Base-by-base conservation (phyloP, 2,888 invertebrate genomes). In the Amblyjoppa proteus region DNA sequence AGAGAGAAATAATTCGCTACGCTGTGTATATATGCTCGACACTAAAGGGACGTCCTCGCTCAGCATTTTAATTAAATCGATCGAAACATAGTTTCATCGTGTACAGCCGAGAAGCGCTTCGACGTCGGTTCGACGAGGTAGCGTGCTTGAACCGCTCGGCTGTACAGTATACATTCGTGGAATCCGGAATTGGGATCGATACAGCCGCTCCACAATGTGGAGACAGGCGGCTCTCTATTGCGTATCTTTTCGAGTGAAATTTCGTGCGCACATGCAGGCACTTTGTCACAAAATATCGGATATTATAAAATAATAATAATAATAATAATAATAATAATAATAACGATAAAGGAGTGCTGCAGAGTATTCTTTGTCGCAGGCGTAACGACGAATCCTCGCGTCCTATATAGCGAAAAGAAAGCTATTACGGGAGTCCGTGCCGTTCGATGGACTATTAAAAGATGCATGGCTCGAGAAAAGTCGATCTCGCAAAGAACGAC, bases 181-280 rank as follows among this genome's bases (percentile, higher is more conserved):
- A 88, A 90, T 89, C 88, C 84, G 87, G 89, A 88, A 90, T 91
- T 89, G 84, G 90, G 90, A 92, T 92, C 91, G 90, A 92, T 91
- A 91, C 85, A 89, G 89, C 90, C 84, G 82, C 76, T 86, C 87
- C 79, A 75, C 83, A 70, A 79, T 53, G 53, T 70, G 38, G 82
- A 73, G 56, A 77, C 61, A 45, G 74, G 45, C 45, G 61, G 58
- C 64, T 73, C 41, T 41, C 41, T 28, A 58, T 61, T 28, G 41
- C 61, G 75, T 75, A 45, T n/a, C 25, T 6, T 20, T 58, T 28
- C 28, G 13, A 28, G 4, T 58, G 3, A 11, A 13, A 58, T 58
- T 25, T 58, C 28, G 28, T 58, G 58, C 58, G 58, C 58, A 11
- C 28, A 58, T 25, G 28, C 25, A 13, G 28, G 11, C 34, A 56